These are phyloP conservation scores for Colaptes auratus DNA, from an alignment of 2,113 vertebrate genomes.

Conservation along the genomic window DNA sequence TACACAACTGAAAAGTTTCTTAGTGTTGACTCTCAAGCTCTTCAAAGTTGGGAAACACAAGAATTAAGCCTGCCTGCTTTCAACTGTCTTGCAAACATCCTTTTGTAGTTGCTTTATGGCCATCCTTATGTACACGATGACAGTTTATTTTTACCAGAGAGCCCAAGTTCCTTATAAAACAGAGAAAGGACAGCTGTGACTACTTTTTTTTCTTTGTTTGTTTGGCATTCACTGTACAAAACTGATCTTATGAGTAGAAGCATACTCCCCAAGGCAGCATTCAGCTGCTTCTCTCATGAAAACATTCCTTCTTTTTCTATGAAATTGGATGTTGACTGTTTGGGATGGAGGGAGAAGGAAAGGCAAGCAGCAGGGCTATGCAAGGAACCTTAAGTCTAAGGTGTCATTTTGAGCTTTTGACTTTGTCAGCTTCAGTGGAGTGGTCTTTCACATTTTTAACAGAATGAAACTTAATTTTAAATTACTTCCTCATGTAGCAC, in stretches of 20 bases:
- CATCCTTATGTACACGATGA: background rate
- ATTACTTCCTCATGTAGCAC: background rate
- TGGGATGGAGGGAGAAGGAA: rapidly evolving
- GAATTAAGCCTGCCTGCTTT: background rate
- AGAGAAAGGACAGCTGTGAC: background rate
- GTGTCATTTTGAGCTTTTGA: background rate
- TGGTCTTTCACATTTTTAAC: background rate
- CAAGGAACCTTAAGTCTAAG: background rate
- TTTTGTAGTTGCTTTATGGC: background rate
- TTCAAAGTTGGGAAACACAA: background rate
- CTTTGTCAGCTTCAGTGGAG: background rate
- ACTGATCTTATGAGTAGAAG: background rate
- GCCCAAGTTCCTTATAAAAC: background rate
- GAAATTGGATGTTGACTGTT: background rate
- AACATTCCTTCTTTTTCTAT: background rate
- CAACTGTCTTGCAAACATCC: background rate
- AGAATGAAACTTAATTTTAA: background rate
- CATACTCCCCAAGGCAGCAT: background rate
- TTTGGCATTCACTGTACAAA: background rate
- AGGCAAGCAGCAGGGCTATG: background rate
- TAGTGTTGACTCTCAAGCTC: background rate
- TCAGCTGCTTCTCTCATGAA: background rate
- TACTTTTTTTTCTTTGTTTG: background rate
- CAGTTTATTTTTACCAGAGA: background rate
- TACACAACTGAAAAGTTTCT: background rate